These are phyloP conservation scores for Lerema accius DNA, from an alignment of 1,140 invertebrate species.

Conservation along the genomic window DNA sequence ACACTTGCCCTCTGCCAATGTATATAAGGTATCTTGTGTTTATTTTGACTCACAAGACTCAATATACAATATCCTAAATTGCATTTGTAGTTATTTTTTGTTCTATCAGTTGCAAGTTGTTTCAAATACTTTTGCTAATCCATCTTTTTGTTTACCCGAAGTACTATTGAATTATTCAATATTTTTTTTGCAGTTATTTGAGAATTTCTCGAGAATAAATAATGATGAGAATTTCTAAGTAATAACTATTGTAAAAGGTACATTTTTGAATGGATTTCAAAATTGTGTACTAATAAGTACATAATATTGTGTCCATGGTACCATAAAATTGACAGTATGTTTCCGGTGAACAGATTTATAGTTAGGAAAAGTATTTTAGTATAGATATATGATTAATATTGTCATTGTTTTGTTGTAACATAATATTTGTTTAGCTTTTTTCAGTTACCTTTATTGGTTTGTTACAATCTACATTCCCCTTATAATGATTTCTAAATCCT, in stretches of 20 bases:
- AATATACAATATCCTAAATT: not conserved
- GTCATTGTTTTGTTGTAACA: not conserved
- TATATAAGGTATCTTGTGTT: not conserved
- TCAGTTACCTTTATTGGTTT: not conserved
- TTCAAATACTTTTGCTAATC: no score
- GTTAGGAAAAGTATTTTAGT: not conserved
- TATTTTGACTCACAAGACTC: not conserved
- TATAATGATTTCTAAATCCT: not conserved
- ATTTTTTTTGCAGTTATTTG: no score
- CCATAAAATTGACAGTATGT: no score
- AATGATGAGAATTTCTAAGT: no score
- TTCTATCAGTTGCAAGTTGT: not conserved
- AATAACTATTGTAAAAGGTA: no score
- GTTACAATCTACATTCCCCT: not conserved
- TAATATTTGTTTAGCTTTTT: not conserved
- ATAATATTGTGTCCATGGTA: no score
- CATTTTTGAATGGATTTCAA: no score
- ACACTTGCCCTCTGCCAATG: not conserved
- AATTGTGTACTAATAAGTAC: no score
- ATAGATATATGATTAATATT: not conserved
- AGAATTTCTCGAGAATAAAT: no score
- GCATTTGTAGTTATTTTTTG: not conserved
- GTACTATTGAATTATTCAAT: no score
- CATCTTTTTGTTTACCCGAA: no score
- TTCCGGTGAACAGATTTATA: not conserved